A percentile compares a stretch with the other conserved stretches of the same genome.
phyloP scores from a whole-genome alignment of 2,113 vertebrate species.

The Pterocles orientalis region DNA sequence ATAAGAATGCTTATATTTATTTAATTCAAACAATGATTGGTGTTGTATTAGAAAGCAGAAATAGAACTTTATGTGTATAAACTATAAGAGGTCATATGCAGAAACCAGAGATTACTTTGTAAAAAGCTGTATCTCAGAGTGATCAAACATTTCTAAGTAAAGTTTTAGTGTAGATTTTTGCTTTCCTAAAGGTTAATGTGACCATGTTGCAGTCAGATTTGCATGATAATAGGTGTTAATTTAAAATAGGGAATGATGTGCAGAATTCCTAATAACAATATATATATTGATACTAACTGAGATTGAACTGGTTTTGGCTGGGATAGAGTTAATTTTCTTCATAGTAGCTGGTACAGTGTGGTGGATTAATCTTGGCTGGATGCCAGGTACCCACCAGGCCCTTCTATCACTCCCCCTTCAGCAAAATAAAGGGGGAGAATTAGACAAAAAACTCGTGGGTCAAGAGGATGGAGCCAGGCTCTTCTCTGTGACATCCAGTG shows the following conservation, averaged over 20 bases:
- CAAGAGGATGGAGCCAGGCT: no score
- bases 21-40: background rate
- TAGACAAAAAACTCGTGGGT: no score
- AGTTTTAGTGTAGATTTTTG: background rate
- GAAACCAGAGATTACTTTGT: background rate
- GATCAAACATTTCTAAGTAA: background rate
- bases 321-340: background rate
- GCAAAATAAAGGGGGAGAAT: no score
- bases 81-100: background rate
- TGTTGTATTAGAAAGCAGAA: background rate
- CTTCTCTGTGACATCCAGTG: no score
- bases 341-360: background rate
- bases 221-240: background rate
- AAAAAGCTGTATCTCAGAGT: background rate
- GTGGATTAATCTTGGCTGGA: no score
- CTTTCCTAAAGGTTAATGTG: background rate
- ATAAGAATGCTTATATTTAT: background rate
- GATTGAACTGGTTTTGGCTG: background rate
- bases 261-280: background rate
- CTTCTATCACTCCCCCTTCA: no score
- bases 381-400: no score
- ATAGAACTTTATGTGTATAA: background rate
- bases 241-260: background rate
- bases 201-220: background rate
- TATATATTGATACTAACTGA: background rate